These are phyloP conservation scores for Zeugodacus cucurbitae DNA, from an alignment of 1,140 invertebrate genomes.

Conservation along the genomic window DNA sequence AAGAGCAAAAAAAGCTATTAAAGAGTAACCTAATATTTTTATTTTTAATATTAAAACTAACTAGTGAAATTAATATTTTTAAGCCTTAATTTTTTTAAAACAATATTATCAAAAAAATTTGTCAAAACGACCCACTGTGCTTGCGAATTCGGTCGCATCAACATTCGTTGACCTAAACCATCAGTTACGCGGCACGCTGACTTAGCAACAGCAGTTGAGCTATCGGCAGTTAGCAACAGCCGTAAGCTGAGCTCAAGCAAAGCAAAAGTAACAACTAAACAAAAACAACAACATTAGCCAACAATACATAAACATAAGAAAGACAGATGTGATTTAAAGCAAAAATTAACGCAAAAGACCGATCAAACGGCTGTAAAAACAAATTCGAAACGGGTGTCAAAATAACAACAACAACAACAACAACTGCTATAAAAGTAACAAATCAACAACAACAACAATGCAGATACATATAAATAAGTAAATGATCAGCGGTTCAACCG, in stretches of 20 bases:
- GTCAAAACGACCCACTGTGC: neutral
- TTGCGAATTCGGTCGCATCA: neutral
- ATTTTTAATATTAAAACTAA: too few relatives aligned
- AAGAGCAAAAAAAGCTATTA: too few relatives aligned
- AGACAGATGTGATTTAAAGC: neutral
- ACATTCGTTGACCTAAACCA: slow-evolving; percentile 31
- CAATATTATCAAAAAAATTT: too few relatives aligned
- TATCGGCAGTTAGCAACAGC: slow-evolving; percentile 1
- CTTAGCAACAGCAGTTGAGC: neutral
- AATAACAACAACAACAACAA: neutral
- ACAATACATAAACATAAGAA: neutral
- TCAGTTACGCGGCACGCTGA: neutral
- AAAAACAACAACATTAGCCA: neutral
- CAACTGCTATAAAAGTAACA: neutral
- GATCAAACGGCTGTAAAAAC: neutral
- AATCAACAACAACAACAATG: neutral
- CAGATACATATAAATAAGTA: neutral
- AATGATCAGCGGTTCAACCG: too few relatives aligned
- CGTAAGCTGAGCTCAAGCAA: neutral
- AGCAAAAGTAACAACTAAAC: neutral
- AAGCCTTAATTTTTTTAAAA: too few relatives aligned
- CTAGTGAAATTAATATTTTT: too few relatives aligned
- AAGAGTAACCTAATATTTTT: too few relatives aligned
- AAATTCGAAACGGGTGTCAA: neutral
- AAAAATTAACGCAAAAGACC: slow-evolving; percentile 3